These are phyloP conservation scores for Atrichornis clamosus DNA, from an alignment of 2,113 vertebrate genomes.

Conservation along the genomic window DNA sequence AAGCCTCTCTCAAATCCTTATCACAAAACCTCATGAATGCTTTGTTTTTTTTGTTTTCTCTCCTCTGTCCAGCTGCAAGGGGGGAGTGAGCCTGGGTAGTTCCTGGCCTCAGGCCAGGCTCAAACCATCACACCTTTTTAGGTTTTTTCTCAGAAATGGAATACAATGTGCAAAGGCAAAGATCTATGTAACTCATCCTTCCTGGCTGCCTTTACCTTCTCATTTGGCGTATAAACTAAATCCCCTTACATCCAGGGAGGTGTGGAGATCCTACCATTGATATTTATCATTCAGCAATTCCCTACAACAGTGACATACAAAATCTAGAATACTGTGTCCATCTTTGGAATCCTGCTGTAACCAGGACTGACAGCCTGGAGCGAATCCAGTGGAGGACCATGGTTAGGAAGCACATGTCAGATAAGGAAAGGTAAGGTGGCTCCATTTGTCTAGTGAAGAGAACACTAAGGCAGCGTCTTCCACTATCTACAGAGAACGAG, in stretches of 20 bases:
- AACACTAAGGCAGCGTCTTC: not conserved
- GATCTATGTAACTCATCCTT: not conserved
- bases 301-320: not conserved
- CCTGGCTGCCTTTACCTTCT: not conserved
- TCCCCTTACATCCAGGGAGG: not conserved
- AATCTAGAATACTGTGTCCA: not conserved
- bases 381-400: not conserved
- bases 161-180: not conserved
- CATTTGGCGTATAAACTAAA: not conserved
- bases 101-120: too few relatives aligned
- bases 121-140: too few relatives aligned
- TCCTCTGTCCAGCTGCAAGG: too few relatives aligned
- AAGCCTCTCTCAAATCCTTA: too few relatives aligned
- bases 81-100: too few relatives aligned
- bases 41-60: too few relatives aligned
- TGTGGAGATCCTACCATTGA: not conserved
- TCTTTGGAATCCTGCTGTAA: not conserved
- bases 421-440: not conserved
- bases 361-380: not conserved
- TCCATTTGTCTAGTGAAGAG: not conserved
- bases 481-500: not conserved
- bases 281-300: not conserved
- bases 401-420: rapidly evolving
- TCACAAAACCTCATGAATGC: too few relatives aligned
- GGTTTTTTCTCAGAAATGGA: not conserved